Evolutionary conservation across 64 coral and sea anemone genomes (phyloP), one percentile per base, ranked within the genome.

Genomic region (Catalaphyllia jardinei): DNA sequence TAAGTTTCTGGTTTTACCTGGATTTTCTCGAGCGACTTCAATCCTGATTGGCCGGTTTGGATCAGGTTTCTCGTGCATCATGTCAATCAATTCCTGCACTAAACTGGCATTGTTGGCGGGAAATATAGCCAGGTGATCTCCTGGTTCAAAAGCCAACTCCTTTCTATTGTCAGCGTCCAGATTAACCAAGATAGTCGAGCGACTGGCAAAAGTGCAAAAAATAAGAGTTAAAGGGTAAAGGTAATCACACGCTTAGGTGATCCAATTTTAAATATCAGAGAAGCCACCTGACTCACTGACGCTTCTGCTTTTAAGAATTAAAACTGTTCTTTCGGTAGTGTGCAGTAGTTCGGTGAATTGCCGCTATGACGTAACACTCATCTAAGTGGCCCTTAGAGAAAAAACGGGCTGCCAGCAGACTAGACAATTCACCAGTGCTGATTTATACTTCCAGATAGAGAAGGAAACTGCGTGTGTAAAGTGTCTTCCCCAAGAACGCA

Each of bases 41-140:
- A 93, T 35, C 42, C 20, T 81, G 76, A 93, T 79, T 67, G 52
- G 71, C 24, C 59, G 49, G 57, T 46, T 71, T 62, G 84, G 42
- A 62, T 93, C 91, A 51, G 91, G 91, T 75, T 93, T 93, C 39
- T 82, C 91, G 33, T 88, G 75, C 63, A 75, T 62, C 31, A 80
- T 31, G 51, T 93, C 86, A 49, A 93, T 88, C 91, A 93, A 82
- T 0, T 76, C 64, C 67, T 93, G 50, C 33, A 93, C 91, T 22
- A 93, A 14, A 60, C 79, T 78, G 46, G 86, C 75, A 62, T 79
- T 86, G 62, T 93, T 93, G 51, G 86, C 52, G 16, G 91, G 91
- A 29, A 81, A 93, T 19, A 93, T 52, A 18, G 91, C 91, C 78
- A 93, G 64, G 64, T 93, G 91, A 64, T 93, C 91, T 33, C 91